Percentiles rank a stretch among this genome's conserved stretches.
phyloP scores from a whole-genome alignment of 2,113 vertebrate species.

The Pygoscelis adeliae region DNA sequence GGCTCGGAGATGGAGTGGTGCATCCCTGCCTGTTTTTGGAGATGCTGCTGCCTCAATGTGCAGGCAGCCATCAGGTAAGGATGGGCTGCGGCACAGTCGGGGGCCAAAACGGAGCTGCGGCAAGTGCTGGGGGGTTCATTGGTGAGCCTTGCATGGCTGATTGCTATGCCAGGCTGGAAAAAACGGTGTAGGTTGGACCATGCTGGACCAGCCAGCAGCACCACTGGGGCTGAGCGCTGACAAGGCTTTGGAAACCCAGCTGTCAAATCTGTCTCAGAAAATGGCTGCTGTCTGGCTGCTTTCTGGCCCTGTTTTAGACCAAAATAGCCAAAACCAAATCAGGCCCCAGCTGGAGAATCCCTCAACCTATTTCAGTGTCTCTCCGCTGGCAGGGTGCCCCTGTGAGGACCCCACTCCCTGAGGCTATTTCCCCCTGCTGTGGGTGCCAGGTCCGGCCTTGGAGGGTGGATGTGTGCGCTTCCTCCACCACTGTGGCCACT shows the following conservation, averaged over 20 bases:
- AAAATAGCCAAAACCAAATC: not conserved
- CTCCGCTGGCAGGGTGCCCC: not conserved
- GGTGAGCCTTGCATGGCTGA: not conserved
- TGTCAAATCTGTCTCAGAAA: not conserved
- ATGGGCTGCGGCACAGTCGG: not conserved
- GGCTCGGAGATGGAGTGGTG: not conserved
- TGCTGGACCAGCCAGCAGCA: not conserved
- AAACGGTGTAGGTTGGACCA: accelerated
- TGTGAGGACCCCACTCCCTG: not conserved
- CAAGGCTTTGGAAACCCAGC: not conserved
- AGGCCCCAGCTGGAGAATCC: not conserved
- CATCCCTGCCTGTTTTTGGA: not conserved
- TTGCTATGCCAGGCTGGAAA: not conserved
- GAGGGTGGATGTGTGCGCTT: not conserved
- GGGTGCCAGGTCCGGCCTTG: not conserved
- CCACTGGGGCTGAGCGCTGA: not conserved
- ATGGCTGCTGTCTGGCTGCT: not conserved
- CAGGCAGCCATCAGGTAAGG: too few species aligned
- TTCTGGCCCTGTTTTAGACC: not conserved
- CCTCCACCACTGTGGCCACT: not conserved
- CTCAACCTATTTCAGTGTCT: not conserved
- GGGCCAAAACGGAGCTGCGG: not conserved
- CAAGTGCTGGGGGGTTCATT: not conserved
- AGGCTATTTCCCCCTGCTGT: accelerated
- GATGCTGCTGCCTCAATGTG: too few species aligned